Evolutionary conservation across 2,113 vertebrate species (phyloP).

Genomic region (Aphyosemion australe): DNA sequence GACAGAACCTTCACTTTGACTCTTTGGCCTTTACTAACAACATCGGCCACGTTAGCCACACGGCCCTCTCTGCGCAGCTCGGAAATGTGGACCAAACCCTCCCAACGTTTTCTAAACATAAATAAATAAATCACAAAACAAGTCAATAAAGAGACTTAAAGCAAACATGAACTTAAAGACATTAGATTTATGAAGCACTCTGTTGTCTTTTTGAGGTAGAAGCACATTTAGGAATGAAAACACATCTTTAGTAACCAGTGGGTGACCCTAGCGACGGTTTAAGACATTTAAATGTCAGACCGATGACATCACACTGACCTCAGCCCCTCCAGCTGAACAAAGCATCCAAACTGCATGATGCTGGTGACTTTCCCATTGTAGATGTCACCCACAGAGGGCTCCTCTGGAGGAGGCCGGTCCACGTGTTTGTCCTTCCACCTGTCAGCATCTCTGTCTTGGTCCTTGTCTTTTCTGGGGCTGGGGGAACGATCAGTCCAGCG

Average conservation of each 20-base stretch:
- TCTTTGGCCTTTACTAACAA: constrained; percentile 97
- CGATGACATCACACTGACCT: constrained; percentile 75
- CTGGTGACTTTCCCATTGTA: constrained; percentile 98
- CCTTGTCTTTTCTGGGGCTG: constrained; percentile 82
- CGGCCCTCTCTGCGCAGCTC: constrained; percentile 94
- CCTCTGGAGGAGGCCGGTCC: constrained; percentile 92
- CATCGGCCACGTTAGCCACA: constrained; percentile 95
- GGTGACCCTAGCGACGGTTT: background rate
- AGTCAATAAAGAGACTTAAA: background rate
- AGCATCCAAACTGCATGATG: constrained; percentile 99
- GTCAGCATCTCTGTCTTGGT: constrained; percentile 77
- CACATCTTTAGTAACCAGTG: too few species aligned
- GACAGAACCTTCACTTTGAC: constrained; percentile 98
- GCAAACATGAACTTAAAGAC: background rate
- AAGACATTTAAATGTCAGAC: background rate
- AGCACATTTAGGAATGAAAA: too few species aligned
- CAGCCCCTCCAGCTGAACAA: constrained; percentile 95
- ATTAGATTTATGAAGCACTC: too few species aligned
- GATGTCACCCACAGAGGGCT: constrained; percentile 94
- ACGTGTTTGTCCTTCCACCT: constrained; percentile 95
- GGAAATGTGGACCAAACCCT: constrained; percentile 96
- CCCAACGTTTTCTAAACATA: constrained; percentile 91
- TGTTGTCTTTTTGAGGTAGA: too few species aligned
- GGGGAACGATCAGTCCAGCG: constrained; percentile 83
- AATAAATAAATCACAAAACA: background rate